Base-by-base conservation (phyloP, 2,113 vertebrate species). In the Theristicus caerulescens region DNA sequence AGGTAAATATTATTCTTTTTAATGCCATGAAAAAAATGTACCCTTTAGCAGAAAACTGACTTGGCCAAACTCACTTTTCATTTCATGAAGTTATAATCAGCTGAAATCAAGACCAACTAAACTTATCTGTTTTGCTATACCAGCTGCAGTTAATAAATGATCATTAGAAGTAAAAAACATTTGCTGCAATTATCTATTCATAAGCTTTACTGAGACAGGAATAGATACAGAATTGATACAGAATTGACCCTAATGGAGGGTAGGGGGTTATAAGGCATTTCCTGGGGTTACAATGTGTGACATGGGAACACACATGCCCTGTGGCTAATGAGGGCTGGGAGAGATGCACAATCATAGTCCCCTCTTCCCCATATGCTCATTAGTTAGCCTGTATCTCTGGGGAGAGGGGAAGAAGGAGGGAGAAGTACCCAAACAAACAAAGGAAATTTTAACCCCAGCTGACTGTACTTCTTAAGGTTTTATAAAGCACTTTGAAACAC, bases 381-480 rank as follows among this genome's bases (percentile, higher is more conserved):
- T 86, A 79, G 29, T 31, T 36, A 84, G 26, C 16, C 34, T 71
- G 22, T 5, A 2, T 49, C 80, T 88, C 93, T 20, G 24, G 64
- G 70, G 90, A 91, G 17, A 59, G 13, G 18, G 31, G 21, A 86
- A 57, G 89, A 93, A 94, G 40, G 1, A 29, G 86, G 52, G 19
- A 88, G 13, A 86, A 74, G 17, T 44, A 86, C 36, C 22, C 88
- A 94, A 91, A 92, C 74, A 93, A 88, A 91, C 79, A 94, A 82
- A 95, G 94, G 88, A 90, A 93, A 92, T 93, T 88, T 95, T 93
- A 74, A 86, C n/a, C 51, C 52, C 79, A 86, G 52, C 13, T 92
- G 87, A 70, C 47, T 92, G 51, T 21, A 40, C n/a, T 92, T 81
- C 96, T 88, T 88, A 71, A 40, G 64, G 31, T 79, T 94, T 71